Base-by-base conservation (phyloP, 2,888 invertebrate genomes). In the Schrankia costaestrigalis region DNA sequence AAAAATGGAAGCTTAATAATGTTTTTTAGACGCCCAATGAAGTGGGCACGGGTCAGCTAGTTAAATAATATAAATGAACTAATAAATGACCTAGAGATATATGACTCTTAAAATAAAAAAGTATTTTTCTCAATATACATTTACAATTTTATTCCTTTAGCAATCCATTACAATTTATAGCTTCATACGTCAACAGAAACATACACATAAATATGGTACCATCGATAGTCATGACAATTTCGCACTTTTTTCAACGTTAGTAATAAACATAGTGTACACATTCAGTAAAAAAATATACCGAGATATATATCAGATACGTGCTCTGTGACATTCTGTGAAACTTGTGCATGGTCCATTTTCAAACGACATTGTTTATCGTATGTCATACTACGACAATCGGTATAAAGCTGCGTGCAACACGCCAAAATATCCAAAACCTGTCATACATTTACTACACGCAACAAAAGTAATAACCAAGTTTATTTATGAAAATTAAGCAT, bases 351-450 rank as follows among this genome's bases (percentile, higher is more conserved):
- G 40, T 34, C 50, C 51, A 59, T 56, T 63, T 64, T 63, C 46
- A 46, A 48, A 52, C 41, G 41, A 35, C 43, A 55, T 52, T 56
- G n/a, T n/a, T 48, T 45, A 46, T 49, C 54, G 56, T 56, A 55
- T 50, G 59, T 63, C 63, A 66, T 56, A 54, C 53, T 42, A 40
- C 56, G 46, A 52, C 56, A 53, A 50, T 26, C 43, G 51, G 47
- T 56, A 61, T 56, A 54, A 66, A 59, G 56, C 64, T 73, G 82
- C 84, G 81, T 83, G 81, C 57, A 26, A 49, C 84, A 84, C 83
- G 83, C 77, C 69, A 69, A 71, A 73, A 70, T n/a, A n/a, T 65
- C 60, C 59, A 63, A 63, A 63, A 64, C 54, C 56, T 56, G 49
- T 56, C 54, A 56, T 58, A 50, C 37, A 37, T 26, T 30, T 37